Evolutionary conservation across 2,113 vertebrate species (phyloP).

Genomic region (Oreotrochilus melanogaster): DNA sequence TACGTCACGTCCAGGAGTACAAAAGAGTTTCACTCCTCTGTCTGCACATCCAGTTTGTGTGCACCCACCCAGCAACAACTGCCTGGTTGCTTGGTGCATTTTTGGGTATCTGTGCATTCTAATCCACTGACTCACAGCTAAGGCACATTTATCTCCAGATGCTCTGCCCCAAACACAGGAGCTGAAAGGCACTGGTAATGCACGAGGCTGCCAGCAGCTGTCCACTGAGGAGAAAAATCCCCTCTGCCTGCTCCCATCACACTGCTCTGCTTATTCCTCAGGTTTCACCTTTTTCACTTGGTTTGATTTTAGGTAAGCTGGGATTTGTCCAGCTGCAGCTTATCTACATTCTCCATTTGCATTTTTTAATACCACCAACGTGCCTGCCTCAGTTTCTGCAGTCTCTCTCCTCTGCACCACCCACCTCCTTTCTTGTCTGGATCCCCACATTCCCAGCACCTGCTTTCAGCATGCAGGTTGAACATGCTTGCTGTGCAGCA

Average conservation of each 20-base stretch:
- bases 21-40: not conserved
- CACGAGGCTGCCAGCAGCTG: conserved; percentile 1
- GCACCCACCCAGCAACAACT: not conserved
- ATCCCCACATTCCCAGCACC: not conserved
- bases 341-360: not conserved
- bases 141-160: conserved; percentile 35
- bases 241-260: not conserved
- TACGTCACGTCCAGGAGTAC: not conserved
- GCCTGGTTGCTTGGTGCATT: not conserved
- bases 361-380: not conserved
- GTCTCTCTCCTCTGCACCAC: not conserved
- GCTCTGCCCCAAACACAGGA: not conserved
- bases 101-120: conserved; percentile 28
- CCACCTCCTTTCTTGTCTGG: not conserved
- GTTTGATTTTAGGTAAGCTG: not conserved
- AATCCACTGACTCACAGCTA: conserved; percentile 20
- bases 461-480: not conserved
- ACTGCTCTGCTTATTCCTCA: not conserved
- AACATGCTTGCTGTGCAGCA: not conserved
- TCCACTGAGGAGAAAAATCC: not conserved
- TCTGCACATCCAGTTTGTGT: not conserved
- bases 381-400: not conserved
- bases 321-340: not conserved
- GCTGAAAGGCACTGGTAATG: not conserved
- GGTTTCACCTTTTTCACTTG: not conserved